phyloP scores from a whole-genome alignment of 2,797 vertebrate species.

The Eulemur coronatus region DNA sequence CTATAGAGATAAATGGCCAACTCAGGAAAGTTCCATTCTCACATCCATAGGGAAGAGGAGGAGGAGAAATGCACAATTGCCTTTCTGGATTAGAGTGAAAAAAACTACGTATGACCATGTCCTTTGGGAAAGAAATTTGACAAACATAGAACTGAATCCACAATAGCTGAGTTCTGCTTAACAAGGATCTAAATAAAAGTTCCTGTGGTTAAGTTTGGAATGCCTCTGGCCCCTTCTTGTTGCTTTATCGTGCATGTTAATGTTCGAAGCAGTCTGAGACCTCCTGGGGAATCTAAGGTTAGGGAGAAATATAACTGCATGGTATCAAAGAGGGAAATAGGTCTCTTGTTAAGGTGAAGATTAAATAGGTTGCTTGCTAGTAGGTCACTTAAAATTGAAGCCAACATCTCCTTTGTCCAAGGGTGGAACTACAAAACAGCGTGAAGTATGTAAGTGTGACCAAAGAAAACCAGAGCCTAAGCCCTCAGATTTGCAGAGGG shows the following conservation, averaged over 20 bases:
- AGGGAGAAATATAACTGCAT: neutral
- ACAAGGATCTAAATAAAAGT: neutral
- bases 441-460: neutral
- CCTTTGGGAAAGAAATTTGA: constrained; percentile 30
- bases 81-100: constrained; percentile 3
- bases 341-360: neutral
- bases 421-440: neutral
- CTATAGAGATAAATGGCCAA: constrained; percentile 37
- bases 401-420: neutral
- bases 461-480: neutral
- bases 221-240: neutral
- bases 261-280: neutral
- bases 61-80: constrained; percentile 30
- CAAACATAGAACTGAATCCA: neutral
- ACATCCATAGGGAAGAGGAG: neutral
- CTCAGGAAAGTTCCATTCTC: constrained; percentile 29
- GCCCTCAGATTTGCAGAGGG: neutral
- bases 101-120: neutral
- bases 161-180: constrained; percentile 9
- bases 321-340: neutral
- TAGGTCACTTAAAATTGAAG: neutral
- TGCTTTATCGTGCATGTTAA: neutral
- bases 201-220: neutral
- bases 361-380: neutral
- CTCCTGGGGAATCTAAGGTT: neutral